Base-by-base conservation (phyloP, 2,113 vertebrate species). In the Leptodactylus fuscus region DNA sequence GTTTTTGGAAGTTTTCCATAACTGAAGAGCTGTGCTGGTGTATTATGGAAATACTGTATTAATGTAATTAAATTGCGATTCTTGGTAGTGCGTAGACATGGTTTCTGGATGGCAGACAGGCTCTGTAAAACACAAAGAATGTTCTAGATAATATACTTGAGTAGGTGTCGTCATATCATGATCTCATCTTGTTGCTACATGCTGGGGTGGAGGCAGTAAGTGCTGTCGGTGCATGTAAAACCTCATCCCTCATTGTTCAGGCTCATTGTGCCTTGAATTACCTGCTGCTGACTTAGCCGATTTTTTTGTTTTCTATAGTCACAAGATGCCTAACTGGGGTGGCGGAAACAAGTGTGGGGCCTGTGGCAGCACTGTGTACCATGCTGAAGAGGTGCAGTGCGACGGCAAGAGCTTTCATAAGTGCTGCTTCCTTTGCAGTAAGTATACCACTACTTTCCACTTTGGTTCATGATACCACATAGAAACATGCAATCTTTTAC, bases 381-480 rank as follows among this genome's bases (percentile, higher is more conserved):
- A 98, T 0, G 97, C 97, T 0, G 97, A 99, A 89, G 97, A 98
- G 87, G 96, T 98, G 81, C 97, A 98, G 91, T 98, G 97, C 0
- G 97, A 98, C 0, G 97, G 97, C 9, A 93, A 95, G 88, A 96
- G 95, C 89, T 98, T 96, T 91, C 97, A 99, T 90, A 95, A 96
- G 74, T 95, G 95, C 93, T 99, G 97, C 85, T 98, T 99, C 53
- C 95, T 97, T 84, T 99, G 97, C 92, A 97, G 97, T 98, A 88
- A 98, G 97, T 97, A 77, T 78, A 41, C 9, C 5, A 2, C 41
- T 9, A 41, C 38, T 41, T 4, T 41, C 38, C 38, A 8, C 38
- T 41, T 41, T 41, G 38, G n/a, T n/a, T n/a, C n/a, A n/a, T n/a
- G n/a, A n/a, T n/a, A n/a, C n/a, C n/a, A n/a, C n/a, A n/a, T n/a